These are phyloP conservation scores for Bilobella aurantiaca DNA, from an alignment of 1,140 invertebrate genomes.

Conservation along the genomic window DNA sequence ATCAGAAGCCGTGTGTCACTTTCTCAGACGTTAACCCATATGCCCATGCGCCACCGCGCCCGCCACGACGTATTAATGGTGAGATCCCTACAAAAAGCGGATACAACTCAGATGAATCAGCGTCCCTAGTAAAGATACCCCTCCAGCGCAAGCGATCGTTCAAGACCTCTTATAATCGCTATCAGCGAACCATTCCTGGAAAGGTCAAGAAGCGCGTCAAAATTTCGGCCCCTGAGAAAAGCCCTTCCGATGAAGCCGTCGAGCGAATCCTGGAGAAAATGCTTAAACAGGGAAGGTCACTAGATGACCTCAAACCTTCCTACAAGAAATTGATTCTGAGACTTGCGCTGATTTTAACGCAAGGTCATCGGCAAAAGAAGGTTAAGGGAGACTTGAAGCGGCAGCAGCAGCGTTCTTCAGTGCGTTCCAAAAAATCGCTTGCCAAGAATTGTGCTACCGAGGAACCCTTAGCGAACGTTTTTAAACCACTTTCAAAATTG, in stretches of 20 bases:
- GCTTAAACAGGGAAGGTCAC: constrained; percentile 70
- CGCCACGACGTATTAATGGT: constrained; percentile 31
- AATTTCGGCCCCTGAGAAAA: constrained; percentile 24
- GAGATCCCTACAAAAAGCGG: constrained; percentile 15
- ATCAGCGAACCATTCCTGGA: background rate
- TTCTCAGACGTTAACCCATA: background rate
- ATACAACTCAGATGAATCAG: constrained; percentile 33
- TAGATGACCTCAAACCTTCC: constrained; percentile 81
- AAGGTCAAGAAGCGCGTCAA: constrained; percentile 33
- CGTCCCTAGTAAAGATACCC: constrained; percentile 29
- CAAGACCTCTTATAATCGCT: constrained; percentile 29
- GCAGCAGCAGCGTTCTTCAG: constrained; percentile 40
- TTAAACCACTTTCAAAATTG: constrained; percentile 33
- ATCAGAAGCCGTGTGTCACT: background rate
- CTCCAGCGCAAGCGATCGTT: constrained; percentile 17
- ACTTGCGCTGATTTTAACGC: constrained; percentile 70
- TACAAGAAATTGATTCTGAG: constrained; percentile 81
- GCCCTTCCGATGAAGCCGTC: constrained; percentile 20
- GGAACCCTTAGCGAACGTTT: constrained; percentile 25
- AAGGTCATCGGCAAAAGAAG: constrained; percentile 80
- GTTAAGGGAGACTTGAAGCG: constrained; percentile 52
- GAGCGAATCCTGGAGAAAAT: constrained; percentile 62
- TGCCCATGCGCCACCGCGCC: constrained; percentile 15
- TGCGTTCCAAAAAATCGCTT: constrained; percentile 14
- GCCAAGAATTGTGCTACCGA: constrained; percentile 1